Base-by-base conservation (phyloP, 1,140 invertebrate genomes). In the Yoshiicerus persimilis region DNA sequence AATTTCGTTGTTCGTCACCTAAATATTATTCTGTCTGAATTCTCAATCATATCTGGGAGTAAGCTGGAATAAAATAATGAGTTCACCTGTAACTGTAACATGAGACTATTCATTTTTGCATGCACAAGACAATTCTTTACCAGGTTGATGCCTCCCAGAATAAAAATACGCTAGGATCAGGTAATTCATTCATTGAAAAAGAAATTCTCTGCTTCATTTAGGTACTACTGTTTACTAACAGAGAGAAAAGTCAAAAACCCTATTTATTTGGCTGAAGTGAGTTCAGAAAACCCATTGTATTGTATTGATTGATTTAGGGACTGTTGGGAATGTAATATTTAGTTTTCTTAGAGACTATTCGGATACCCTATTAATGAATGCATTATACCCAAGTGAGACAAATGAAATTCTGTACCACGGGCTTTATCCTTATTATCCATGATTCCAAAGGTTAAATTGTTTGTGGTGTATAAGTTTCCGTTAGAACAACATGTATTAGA, bases 401-500 rank as follows among this genome's bases (percentile, higher is more conserved):
- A 36, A 47, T 47, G 83, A 47, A 56, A 34, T 47, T 84, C 16
- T 47, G 38, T 84, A 84, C 83, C 83, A 84, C 38, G 83, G 27
- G 83, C 38, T 88, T 70, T 88, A 41, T 89, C 89, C 70, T 89
- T 89, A 86, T 41, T 47, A 27, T 89, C 89, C 87, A 88, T 89
- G 83, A 36, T 86, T 84, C 38, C 38, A 88, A 86, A 88, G 77
- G 83, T 87, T 87, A 89, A 84, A 86, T 87, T 87, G 80, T 88
- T 89, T 86, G 87, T 13, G 66, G 83, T 89, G 64, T 36, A 88
- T 38, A 86, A 85, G 66, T 64, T 86, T 87, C 64, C 86, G 66
- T 80, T 77, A 36, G 64, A 47, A 77, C 64, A 80, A 77, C 64
- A 77, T 25, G 86, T 75, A 56, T 56, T 75, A 66, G 86, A 27